These are phyloP conservation scores for Columbina picui DNA, from an alignment of 2,113 vertebrate species.

Conservation along the genomic window DNA sequence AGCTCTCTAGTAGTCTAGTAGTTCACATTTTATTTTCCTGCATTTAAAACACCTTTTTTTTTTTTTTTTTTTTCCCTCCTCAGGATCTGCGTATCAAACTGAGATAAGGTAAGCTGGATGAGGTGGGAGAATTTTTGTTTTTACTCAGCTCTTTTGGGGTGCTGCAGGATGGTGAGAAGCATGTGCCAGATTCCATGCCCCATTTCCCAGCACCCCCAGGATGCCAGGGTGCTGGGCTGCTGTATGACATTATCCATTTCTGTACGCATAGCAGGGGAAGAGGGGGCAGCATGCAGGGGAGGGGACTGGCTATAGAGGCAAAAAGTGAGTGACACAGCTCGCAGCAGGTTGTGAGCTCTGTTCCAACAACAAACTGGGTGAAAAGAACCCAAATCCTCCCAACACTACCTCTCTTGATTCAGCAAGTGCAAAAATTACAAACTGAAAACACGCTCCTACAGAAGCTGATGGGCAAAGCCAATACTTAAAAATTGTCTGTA, in stretches of 20 bases:
- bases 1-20: background rate
- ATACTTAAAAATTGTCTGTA: fast-evolving
- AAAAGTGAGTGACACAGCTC: fast-evolving
- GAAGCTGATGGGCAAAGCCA: background rate
- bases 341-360: background rate
- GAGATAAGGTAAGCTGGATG: conserved; percentile 77
- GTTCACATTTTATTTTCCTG: background rate
- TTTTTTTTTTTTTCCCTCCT: background rate
- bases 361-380: background rate
- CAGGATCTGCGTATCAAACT: conserved; percentile 75
- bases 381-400: background rate
- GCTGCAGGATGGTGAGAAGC: background rate
- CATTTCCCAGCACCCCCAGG: background rate
- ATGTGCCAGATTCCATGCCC: background rate
- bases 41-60: background rate
- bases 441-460: fast-evolving
- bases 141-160: background rate
- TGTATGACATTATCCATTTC: background rate
- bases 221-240: background rate
- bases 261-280: background rate
- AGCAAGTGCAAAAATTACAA: fast-evolving
- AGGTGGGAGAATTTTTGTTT: background rate
- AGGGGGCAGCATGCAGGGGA: background rate
- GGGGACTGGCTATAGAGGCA: fast-evolving
- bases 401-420: background rate